A percentile compares a stretch with the other conserved stretches of the same genome.
These are phyloP conservation scores for Rhopilema esculentum DNA, from an alignment of 30 jellyfish, hydroid and myxozoan genomes.

Conservation along the genomic window DNA sequence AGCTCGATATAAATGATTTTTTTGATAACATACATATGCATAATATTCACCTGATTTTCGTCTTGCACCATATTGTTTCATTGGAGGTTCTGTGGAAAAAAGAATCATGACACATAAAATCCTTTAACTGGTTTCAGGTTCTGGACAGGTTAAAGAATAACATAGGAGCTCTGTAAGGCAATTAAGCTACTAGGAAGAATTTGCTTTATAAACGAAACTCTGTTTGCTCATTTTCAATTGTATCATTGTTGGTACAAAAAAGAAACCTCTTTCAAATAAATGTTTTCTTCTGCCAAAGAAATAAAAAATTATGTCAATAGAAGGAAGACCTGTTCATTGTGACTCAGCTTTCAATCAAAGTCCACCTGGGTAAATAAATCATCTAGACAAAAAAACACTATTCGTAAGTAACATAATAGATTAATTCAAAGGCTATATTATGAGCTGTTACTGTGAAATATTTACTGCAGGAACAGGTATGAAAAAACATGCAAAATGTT, in stretches of 20 bases:
- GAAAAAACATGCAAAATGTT: too few relatives aligned
- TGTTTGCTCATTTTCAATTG: background rate
- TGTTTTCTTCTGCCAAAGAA: background rate
- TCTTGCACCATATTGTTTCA: constrained; percentile 51
- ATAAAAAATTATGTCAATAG: background rate
- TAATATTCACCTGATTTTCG: constrained; percentile 62
- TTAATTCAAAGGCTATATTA: background rate
- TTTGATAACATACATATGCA: too few relatives aligned
- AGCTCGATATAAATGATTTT: too few relatives aligned
- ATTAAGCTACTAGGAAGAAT: background rate
- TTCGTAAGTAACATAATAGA: background rate
- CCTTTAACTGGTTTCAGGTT: background rate
- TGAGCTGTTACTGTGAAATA: too few relatives aligned
- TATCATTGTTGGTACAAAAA: too few relatives aligned
- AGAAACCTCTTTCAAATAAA: too few relatives aligned
- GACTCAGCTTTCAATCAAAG: background rate
- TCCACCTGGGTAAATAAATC: background rate
- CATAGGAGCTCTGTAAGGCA: too few relatives aligned
- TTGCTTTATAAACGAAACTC: too few relatives aligned
- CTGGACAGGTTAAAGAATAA: background rate
- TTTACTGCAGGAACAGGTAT: too few relatives aligned
- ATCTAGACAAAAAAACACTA: background rate
- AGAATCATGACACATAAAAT: background rate
- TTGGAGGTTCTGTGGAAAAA: constrained; percentile 62
- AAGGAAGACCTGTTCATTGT: background rate